Evolutionary conservation across 2,888 invertebrate species (phyloP), one percentile per base, ranked within the genome.

Genomic region (Parelbella ahira): DNA sequence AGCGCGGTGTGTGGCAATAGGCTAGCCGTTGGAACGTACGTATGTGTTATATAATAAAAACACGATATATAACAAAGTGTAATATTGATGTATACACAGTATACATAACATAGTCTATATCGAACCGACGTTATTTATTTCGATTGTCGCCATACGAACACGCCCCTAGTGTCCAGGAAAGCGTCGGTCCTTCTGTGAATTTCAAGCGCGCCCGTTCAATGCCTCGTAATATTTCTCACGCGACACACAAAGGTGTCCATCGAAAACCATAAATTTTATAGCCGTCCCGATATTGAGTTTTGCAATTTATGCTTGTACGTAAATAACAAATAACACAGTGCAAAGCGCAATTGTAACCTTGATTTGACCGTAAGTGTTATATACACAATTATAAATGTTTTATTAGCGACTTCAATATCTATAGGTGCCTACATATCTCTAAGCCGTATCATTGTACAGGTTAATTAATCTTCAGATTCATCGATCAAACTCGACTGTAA

Each of bases 211-310:
- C 52, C 54, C 57, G 63, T 71, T 63, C 63, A 67, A 69, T 60
- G 64, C 54, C 64, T 68, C 59, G 63, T 51, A 68, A 70, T 65
- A 76, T 67, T 74, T 73, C 68, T 71, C 75, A 69, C 63, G 60
- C 58, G 48, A 53, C 61, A 54, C 60, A 69, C 69, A 75, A 77
- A 71, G 66, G 64, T 60, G 58, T 60, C 60, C 67, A 67, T 68
- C 69, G 63, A 70, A 63, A 67, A 67, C 63, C 66, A 76, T 78
- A 77, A 68, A 76, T 68, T 79, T 78, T 73, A 81, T 67, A 53
- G 63, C 55, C 66, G 60, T 63, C 52, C 56, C 63, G 63, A 79
- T 81, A 82, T 78, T 71, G 77, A 73, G 70, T 71, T 76, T 70
- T 67, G 67, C 60, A 68, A 77, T 74, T 68, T 77, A 71, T 67